Evolutionary conservation across 1,140 invertebrate genomes (phyloP).

Genomic region (Drosophila takahashii): DNA sequence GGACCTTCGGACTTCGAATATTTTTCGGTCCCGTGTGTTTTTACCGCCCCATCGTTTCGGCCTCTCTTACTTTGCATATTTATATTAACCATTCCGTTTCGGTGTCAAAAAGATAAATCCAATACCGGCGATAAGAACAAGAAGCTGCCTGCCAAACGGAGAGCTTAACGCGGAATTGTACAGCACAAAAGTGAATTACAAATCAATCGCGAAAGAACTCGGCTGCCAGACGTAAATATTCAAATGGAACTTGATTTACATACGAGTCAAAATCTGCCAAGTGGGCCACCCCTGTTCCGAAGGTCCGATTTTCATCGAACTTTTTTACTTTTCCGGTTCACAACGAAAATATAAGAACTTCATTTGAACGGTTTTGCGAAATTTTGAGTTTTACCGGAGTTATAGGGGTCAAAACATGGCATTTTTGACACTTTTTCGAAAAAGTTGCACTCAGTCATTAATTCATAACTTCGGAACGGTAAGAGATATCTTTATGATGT

Average conservation of each 20-base stretch:
- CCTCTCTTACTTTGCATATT: constrained; percentile 43
- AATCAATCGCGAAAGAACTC: constrained; percentile 31
- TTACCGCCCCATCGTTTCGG: constrained; percentile 31
- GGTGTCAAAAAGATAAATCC: constrained; percentile 28
- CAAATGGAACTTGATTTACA: constrained; percentile 45
- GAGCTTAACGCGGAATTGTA: constrained; percentile 19
- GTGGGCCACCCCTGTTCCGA: no score
- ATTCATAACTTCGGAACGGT: no score
- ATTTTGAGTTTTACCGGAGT: no score
- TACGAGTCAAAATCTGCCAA: no score
- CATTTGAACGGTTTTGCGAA: no score
- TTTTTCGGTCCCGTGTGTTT: constrained; percentile 2
- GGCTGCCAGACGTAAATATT: constrained; percentile 54
- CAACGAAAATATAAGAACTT: no score
- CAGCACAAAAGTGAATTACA: constrained; percentile 48
- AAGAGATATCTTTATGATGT: no score
- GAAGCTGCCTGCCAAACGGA: constrained; percentile 3
- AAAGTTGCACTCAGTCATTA: no score
- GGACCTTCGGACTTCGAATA: background rate
- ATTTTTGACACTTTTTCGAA: no score
- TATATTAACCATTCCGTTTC: constrained; percentile 33
- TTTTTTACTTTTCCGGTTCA: no score
- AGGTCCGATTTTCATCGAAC: no score
- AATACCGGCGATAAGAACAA: constrained; percentile 42
- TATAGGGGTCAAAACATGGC: no score